phyloP scores from a whole-genome alignment of 64 coral and sea anemone species.

The Pachyseris speciosa region DNA sequence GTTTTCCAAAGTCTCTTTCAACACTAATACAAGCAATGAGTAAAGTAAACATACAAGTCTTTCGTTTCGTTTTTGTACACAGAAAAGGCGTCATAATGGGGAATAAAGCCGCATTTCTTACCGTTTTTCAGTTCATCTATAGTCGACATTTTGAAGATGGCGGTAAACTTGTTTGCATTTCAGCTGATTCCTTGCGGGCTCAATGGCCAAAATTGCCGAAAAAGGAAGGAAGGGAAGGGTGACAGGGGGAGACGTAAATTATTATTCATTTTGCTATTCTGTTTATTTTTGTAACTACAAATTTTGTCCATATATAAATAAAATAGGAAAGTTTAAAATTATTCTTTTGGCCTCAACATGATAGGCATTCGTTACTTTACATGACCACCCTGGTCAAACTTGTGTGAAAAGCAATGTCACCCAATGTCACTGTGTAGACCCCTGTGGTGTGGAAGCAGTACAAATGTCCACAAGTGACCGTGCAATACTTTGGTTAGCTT shows the following conservation, averaged over 20 bases:
- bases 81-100: background rate
- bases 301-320: no score
- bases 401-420: no score
- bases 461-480: no score
- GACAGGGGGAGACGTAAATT: background rate
- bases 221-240: background rate
- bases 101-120: background rate
- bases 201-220: background rate
- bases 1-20: conserved; percentile 98
- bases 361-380: no score
- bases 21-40: conserved; percentile 62
- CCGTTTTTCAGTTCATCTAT: conserved; percentile 90
- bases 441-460: no score
- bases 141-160: conserved; percentile 98
- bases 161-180: conserved; percentile 26
- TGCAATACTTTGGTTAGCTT: no score
- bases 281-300: no score
- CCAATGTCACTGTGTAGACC: no score
- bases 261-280: no score
- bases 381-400: no score
- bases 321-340: no score
- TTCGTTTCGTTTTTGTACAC: background rate
- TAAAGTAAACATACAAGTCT: background rate
- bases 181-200: background rate
- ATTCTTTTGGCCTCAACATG: no score